phyloP scores from a whole-genome alignment of 2,888 invertebrate species.

The Gerris lacustris region DNA sequence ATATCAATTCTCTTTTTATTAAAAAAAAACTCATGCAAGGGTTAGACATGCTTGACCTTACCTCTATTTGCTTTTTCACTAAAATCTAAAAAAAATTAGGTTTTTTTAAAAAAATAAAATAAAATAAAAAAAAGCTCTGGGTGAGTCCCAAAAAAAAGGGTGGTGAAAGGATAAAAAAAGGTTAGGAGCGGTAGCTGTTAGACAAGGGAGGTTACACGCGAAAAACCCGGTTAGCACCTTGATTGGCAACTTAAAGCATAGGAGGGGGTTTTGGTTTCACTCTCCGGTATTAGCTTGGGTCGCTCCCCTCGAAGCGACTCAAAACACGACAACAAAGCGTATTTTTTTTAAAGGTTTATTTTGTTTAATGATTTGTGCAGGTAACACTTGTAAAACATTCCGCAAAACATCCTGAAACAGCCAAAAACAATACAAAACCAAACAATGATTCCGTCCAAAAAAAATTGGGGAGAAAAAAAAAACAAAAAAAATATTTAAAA shows the following conservation, averaged over 20 bases:
- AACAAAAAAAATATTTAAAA: not conserved
- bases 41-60: slow-evolving; percentile 3
- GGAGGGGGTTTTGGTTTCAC: too few relatives aligned
- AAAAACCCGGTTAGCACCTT: not conserved
- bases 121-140: slow-evolving; percentile 6
- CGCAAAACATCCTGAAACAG: slow-evolving; percentile 10
- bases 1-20: not conserved
- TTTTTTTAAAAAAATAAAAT: slow-evolving; percentile 2
- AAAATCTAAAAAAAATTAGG: not conserved
- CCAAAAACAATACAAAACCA: slow-evolving; percentile 15
- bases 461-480: slow-evolving; percentile 12
- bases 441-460: slow-evolving; percentile 10
- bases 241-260: too few relatives aligned
- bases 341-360: not conserved
- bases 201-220: not conserved
- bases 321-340: not conserved
- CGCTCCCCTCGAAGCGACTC: too few relatives aligned
- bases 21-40: not conserved
- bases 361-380: not conserved
- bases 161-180: not conserved
- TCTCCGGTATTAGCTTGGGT: too few relatives aligned
- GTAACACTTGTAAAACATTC: slow-evolving; percentile 3
- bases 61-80: not conserved
- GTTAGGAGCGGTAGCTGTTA: not conserved
- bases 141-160: not conserved